Conservation (phyloP, 1,140 invertebrate genomes). For the Apis cerana region DNA sequence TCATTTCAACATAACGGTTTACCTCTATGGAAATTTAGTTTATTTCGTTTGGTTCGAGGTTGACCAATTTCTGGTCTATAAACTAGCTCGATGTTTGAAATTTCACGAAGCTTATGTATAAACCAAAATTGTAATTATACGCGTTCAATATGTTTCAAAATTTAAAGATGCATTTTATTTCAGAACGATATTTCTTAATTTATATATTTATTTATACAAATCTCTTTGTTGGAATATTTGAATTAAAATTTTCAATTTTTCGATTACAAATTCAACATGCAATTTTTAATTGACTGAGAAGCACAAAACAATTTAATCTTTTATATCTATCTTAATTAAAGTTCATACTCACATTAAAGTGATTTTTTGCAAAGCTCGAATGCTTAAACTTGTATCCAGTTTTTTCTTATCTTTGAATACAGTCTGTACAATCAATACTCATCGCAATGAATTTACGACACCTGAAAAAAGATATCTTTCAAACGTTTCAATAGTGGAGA, state of each 20-base stretch:
- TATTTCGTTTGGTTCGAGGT: conserved; percentile 13
- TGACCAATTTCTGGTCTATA: neutral
- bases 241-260: too few relatives aligned
- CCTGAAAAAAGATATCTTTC: neutral
- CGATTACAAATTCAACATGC: neutral
- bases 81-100: neutral
- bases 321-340: neutral
- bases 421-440: neutral
- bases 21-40: neutral
- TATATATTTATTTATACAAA: too few relatives aligned
- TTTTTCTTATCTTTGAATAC: neutral
- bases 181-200: too few relatives aligned
- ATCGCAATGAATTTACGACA: neutral
- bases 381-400: neutral
- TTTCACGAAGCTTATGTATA: neutral
- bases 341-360: too few relatives aligned
- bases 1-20: neutral
- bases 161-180: neutral
- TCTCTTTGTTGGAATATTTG: too few relatives aligned
- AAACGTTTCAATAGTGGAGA: neutral
- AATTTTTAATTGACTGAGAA: neutral
- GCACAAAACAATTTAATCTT: neutral
- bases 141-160: neutral
- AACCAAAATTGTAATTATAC: neutral
- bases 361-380: neutral